phyloP scores from a whole-genome alignment of 2,113 vertebrate species.

The Brachirus orientalis region DNA sequence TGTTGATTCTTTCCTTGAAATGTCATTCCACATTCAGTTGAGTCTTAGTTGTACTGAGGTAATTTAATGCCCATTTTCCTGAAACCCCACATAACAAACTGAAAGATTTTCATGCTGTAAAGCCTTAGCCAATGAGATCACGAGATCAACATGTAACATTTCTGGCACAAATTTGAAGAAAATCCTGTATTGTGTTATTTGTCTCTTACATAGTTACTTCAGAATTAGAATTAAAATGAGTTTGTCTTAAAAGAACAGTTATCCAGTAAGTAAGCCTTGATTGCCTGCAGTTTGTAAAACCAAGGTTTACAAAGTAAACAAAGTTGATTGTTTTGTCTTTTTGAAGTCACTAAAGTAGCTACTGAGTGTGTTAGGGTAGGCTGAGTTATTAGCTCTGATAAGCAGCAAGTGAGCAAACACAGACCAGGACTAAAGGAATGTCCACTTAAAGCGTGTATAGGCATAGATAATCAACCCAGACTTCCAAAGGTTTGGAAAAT shows the following conservation, averaged over 20 bases:
- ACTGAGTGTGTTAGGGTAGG: conserved; percentile 46
- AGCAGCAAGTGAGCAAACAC: conserved; percentile 63
- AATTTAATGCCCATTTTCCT: conserved; percentile 3
- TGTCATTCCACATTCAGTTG: not conserved
- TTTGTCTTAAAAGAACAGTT: not conserved
- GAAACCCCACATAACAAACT: conserved; percentile 16
- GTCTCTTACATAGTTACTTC: too few species aligned
- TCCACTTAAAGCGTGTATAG: too few species aligned
- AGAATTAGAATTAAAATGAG: not conserved
- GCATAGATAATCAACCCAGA: conserved; percentile 47
- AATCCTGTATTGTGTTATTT: too few species aligned
- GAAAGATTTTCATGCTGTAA: too few species aligned
- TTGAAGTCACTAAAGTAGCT: conserved; percentile 40
- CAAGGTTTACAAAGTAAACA: conserved; percentile 24
- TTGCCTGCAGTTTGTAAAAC: not conserved
- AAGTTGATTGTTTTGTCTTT: conserved; percentile 28
- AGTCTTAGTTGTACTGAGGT: not conserved
- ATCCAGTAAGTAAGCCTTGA: not conserved
- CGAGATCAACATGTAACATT: not conserved
- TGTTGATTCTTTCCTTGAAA: not conserved
- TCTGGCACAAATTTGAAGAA: not conserved
- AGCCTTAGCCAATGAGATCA: conserved; percentile 20
- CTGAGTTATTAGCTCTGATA: conserved; percentile 69
- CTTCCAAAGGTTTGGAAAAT: conserved; percentile 43
- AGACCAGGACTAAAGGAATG: conserved; percentile 65